phyloP scores from a whole-genome alignment of 1,140 invertebrate genomes.

The Hyposmocoma kahamanoa region DNA sequence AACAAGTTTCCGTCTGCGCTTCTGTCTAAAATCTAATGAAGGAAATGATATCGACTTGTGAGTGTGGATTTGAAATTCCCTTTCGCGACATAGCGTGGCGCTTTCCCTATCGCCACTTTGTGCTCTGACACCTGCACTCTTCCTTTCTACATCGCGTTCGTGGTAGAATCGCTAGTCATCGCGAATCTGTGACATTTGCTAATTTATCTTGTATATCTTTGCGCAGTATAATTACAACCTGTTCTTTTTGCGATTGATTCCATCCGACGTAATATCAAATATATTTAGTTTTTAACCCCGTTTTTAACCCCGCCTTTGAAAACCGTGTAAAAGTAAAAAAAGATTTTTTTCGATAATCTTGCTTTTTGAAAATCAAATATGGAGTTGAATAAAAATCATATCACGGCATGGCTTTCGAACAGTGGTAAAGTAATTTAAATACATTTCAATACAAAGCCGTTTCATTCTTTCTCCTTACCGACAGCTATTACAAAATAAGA shows the following conservation, averaged over 20 bases:
- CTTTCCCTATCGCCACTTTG: conserved; percentile 57
- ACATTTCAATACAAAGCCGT: conserved; percentile 17
- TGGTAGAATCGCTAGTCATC: conserved; percentile 22
- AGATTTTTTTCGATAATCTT: too few relatives aligned
- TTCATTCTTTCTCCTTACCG: conserved; percentile 31
- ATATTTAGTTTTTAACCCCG: too few relatives aligned
- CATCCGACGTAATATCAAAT: too few relatives aligned
- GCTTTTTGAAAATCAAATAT: too few relatives aligned
- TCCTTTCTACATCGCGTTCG: conserved; percentile 57
- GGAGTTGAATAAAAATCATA: too few relatives aligned
- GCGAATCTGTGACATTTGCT: conserved; percentile 13
- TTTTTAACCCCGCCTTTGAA: too few relatives aligned
- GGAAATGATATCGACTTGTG: conserved; percentile 33
- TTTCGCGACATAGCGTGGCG: conserved; percentile 53
- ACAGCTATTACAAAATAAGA: conserved; percentile 49
- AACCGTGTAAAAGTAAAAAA: too few relatives aligned
- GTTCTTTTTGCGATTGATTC: too few relatives aligned
- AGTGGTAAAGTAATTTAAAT: too few relatives aligned
- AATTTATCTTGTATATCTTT: conserved; percentile 10
- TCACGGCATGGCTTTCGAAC: too few relatives aligned
- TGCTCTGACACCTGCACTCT: conserved; percentile 57
- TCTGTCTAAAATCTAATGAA: conserved; percentile 32
- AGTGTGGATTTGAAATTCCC: conserved; percentile 50
- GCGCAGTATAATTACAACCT: neutral
- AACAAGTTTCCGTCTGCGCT: conserved; percentile 34